These are phyloP conservation scores for Chalcis sispes DNA, from an alignment of 2,888 invertebrate species.

Conservation along the genomic window DNA sequence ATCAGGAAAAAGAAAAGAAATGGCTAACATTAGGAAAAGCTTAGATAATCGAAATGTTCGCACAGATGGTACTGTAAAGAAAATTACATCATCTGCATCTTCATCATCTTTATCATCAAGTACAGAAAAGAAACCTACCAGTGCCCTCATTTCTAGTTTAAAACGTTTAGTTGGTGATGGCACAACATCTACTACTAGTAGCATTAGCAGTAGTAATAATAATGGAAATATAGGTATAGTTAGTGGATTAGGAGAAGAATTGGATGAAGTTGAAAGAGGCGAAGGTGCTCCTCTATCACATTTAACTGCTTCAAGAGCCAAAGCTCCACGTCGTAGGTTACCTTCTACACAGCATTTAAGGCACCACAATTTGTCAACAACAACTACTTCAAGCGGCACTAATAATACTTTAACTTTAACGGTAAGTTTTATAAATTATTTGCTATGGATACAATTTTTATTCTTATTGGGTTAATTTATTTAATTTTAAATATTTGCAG, in stretches of 20 bases:
- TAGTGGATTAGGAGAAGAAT: slow-evolving; percentile 71
- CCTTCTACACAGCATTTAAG: slow-evolving; percentile 78
- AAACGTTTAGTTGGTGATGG: slow-evolving; percentile 67
- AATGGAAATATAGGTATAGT: slow-evolving; percentile 63
- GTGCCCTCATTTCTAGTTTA: slow-evolving; percentile 67
- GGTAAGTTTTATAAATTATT: slow-evolving; percentile 20
- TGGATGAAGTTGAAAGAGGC: slow-evolving; percentile 76
- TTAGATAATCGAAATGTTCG: slow-evolving; percentile 65
- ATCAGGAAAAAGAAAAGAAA: slow-evolving; percentile 68
- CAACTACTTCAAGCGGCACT: slow-evolving; percentile 46
- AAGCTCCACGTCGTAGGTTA: slow-evolving; percentile 82
- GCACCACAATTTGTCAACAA: slow-evolving; percentile 59
- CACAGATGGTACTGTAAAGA: slow-evolving; percentile 60
- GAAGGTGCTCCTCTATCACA: slow-evolving; percentile 77
- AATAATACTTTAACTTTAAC: slow-evolving; percentile 21
- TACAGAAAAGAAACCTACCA: slow-evolving; percentile 67
- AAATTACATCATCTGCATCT: slow-evolving; percentile 60
- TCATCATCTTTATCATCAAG: slow-evolving; percentile 58
- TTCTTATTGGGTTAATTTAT: not conserved
- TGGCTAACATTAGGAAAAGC: slow-evolving; percentile 70
- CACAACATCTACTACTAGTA: slow-evolving; percentile 60
- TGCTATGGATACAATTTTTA: not conserved
- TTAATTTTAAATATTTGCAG: slow-evolving; percentile 57
- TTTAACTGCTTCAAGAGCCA: slow-evolving; percentile 78
- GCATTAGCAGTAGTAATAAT: slow-evolving; percentile 57